Evolutionary conservation across 2,113 vertebrate genomes (phyloP).

Genomic region (Oophaga pumilio): DNA sequence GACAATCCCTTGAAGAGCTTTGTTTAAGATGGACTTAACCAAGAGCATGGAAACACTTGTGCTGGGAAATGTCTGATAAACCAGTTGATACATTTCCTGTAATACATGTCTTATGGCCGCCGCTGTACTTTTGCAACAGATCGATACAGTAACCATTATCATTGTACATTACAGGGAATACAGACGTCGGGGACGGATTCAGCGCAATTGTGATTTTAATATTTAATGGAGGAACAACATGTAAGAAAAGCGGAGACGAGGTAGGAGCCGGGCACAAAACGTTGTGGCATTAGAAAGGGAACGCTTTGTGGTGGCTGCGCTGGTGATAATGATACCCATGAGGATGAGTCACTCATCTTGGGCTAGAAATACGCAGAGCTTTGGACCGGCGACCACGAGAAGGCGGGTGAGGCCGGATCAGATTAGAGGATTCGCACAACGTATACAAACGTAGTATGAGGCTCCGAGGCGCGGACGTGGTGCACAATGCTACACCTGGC

Average conservation of each 20-base stretch:
- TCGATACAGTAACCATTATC: background rate
- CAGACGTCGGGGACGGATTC: background rate
- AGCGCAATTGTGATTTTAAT: background rate
- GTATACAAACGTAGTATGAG: background rate
- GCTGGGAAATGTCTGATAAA: background rate
- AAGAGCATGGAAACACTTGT: background rate
- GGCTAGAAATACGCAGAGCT: slow-evolving; percentile 24
- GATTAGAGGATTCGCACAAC: slow-evolving; percentile 1
- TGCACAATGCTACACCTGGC: slow-evolving; percentile 1
- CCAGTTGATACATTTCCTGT: background rate
- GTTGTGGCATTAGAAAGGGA: background rate
- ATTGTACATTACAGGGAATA: too few relatives aligned
- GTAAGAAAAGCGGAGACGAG: background rate
- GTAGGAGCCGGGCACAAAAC: background rate
- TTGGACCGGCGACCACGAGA: slow-evolving; percentile 40
- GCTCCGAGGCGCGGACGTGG: background rate
- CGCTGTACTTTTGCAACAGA: background rate
- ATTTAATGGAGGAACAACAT: background rate
- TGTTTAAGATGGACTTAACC: too few relatives aligned
- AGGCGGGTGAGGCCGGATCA: slow-evolving; percentile 41
- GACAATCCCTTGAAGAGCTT: background rate
- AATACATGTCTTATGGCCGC: background rate
- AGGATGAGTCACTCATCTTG: slow-evolving; percentile 47
- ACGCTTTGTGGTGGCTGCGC: background rate
- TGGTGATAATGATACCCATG: slow-evolving; percentile 44